phyloP scores from a whole-genome alignment of 2,113 vertebrate genomes.

The Leucosticte australis region DNA sequence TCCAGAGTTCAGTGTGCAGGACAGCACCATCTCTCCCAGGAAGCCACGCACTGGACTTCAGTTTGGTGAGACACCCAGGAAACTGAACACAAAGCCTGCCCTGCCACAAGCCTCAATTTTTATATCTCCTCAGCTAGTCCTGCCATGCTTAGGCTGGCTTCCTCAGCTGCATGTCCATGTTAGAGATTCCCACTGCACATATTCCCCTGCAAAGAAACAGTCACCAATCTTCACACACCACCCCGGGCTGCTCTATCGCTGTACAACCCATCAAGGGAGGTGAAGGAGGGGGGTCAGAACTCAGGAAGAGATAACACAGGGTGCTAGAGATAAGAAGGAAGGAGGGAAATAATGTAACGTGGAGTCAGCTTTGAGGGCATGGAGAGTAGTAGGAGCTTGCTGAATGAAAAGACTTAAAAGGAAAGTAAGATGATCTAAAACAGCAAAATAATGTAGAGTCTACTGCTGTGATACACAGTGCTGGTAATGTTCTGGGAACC shows the following conservation, averaged over 20 bases:
- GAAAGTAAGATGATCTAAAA: not conserved
- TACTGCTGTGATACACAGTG: not conserved
- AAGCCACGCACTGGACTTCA: not conserved
- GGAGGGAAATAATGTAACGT: not conserved
- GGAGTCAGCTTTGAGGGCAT: not conserved
- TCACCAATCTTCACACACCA: not conserved
- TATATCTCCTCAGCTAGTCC: not conserved
- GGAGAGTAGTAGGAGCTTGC: not conserved
- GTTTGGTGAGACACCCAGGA: not conserved
- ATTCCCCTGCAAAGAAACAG: not conserved
- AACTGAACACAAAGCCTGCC: not conserved
- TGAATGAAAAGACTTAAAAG: not conserved
- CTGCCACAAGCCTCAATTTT: not conserved
- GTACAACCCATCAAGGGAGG: not conserved
- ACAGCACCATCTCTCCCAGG: not conserved
- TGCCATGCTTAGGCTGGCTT: not conserved
- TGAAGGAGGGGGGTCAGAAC: conserved; percentile 26
- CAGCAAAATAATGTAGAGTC: not conserved
- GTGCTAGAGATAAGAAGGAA: conserved; percentile 29
- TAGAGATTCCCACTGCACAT: not conserved
- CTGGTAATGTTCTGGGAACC: not conserved
- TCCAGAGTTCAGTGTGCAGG: not conserved
- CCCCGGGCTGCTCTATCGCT: not conserved
- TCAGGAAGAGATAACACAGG: conserved; percentile 14
- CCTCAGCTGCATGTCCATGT: not conserved